Evolutionary conservation across 2,888 invertebrate genomes (phyloP), one percentile per base, ranked within the genome.

Genomic region (Dendrolimus pini): DNA sequence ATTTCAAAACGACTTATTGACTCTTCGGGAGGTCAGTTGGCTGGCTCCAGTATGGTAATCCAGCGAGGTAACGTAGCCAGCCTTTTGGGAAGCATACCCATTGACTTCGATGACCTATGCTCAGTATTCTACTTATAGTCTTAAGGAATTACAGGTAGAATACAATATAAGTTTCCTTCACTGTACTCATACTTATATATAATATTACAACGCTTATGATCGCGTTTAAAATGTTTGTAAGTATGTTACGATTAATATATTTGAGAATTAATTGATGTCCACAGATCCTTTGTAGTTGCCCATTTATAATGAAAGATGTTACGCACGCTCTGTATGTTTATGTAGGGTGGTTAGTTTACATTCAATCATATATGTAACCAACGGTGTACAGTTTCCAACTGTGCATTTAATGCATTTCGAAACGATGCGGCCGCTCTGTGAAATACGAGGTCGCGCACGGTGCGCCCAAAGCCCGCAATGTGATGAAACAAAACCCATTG

Each of bases 341-440:
- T 63, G 61, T 65, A 69, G 63, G 65, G 62, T 73, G 70, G 69
- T 78, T 78, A 75, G 75, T 80, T 81, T 79, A 77, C 78, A 81
- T 79, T 77, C 75, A 81, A 80, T 82, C 77, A 74, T 70, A 76
- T 70, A 69, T 72, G 30, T 30, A 30, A 68, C 68, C 68, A 68
- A 65, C 70, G 68, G 78, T 74, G 77, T 80, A 80, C 75, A 70
- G 77, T 84, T 81, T 78, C 82, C 75, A 80, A 82, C 82, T 85
- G 85, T 89, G 89, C 89, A 88, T 86, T 89, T 77, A 87, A 88
- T 89, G 86, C 89, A 86, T 90, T 89, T 90, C 89, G 89, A 85
- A 85, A 90, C 82, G 88, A 84, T 83, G 85, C 87, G 83, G 82
- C 81, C 80, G 81, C 77, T 82, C 84, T 84, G 80, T 83, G 87